phyloP scores from a whole-genome alignment of 2,888 invertebrate genomes.

The Caenorhabditis sinica region DNA sequence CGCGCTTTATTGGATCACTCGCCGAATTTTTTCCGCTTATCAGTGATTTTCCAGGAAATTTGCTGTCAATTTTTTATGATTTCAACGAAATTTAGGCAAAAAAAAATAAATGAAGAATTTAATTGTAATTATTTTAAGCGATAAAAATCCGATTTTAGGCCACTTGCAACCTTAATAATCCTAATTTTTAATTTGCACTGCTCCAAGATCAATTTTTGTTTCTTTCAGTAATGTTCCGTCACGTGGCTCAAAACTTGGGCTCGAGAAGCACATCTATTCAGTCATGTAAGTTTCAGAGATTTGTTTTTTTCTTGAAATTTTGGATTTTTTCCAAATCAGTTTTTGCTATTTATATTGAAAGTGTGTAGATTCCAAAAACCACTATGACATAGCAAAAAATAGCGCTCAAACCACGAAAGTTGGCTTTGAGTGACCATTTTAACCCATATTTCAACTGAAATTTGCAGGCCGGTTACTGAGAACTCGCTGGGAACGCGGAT shows the following conservation, averaged over 20 bases:
- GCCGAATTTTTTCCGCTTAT: conserved; percentile 11
- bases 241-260: conserved; percentile 65
- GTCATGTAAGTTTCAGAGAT: conserved; percentile 67
- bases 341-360: too few relatives aligned
- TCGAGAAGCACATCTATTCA: conserved; percentile 58
- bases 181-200: conserved; percentile 7
- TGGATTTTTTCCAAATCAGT: too few relatives aligned
- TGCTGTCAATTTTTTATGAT: conserved; percentile 23
- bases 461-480: conserved; percentile 72
- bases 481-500: conserved; percentile 79
- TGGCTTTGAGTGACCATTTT: too few relatives aligned
- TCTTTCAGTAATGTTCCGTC: conserved; percentile 65
- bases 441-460: too few relatives aligned
- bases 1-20: conserved; percentile 24
- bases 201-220: not conserved
- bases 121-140: too few relatives aligned
- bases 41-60: not conserved
- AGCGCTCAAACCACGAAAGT: too few relatives aligned
- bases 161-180: not conserved
- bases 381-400: too few relatives aligned
- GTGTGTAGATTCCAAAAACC: too few relatives aligned
- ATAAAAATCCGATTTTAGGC: not conserved
- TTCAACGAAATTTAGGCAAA: conserved; percentile 2
- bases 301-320: not conserved
- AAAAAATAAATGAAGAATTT: not conserved